These are phyloP conservation scores for Karalla daura DNA, from an alignment of 2,797 vertebrate species.

Conservation along the genomic window DNA sequence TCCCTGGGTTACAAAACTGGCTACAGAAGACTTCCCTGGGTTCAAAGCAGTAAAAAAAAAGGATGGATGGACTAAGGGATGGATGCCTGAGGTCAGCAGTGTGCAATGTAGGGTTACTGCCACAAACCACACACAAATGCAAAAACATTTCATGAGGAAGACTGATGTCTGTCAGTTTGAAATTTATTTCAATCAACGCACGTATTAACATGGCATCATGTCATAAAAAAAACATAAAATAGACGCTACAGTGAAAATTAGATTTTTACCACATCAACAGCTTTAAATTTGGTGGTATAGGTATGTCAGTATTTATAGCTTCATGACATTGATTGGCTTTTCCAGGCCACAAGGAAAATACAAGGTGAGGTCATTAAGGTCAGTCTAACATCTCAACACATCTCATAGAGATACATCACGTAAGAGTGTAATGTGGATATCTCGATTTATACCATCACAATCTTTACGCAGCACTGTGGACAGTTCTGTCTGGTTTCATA, in stretches of 20 bases:
- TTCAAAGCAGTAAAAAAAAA: too few relatives aligned
- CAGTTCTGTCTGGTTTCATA: conserved; percentile 29
- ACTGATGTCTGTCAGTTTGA: conserved; percentile 4
- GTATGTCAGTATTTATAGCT: conserved; percentile 16
- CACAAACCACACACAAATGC: background rate
- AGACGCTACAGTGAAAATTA: conserved; percentile 11
- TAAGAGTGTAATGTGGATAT: conserved; percentile 28
- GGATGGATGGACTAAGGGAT: too few relatives aligned
- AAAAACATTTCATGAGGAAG: background rate
- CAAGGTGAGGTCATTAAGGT: conserved; percentile 18
- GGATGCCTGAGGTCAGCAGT: too few relatives aligned
- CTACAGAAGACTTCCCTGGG: background rate
- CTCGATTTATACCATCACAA: conserved; percentile 39
- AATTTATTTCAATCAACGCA: conserved; percentile 55
- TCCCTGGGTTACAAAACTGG: too few relatives aligned
- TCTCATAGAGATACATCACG: conserved; percentile 60
- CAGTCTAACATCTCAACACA: conserved; percentile 29
- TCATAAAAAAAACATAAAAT: conserved; percentile 34
- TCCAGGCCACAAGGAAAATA: conserved; percentile 32
- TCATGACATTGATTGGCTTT: conserved; percentile 21
- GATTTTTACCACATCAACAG: conserved; percentile 38
- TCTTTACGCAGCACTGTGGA: conserved; percentile 34
- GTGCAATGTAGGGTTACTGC: background rate
- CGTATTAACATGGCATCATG: conserved; percentile 52
- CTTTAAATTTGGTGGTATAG: conserved; percentile 17